phyloP scores from a whole-genome alignment of 2,797 vertebrate species.

The Periparus ater region DNA sequence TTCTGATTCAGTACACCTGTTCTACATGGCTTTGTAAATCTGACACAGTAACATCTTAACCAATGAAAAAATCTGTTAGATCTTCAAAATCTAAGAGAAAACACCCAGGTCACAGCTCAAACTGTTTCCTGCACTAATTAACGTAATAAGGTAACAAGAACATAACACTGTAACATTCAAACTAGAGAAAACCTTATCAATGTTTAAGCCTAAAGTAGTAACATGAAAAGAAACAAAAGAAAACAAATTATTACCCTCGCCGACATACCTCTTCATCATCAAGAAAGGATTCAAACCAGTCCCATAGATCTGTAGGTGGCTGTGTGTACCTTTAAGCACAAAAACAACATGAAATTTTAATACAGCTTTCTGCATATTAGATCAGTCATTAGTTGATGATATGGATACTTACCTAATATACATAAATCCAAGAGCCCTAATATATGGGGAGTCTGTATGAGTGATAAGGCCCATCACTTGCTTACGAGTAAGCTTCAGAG shows the following conservation, averaged over 20 bases:
- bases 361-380: background rate
- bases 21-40: background rate
- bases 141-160: background rate
- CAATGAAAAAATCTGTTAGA: background rate
- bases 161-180: background rate
- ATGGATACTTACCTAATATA: slow-evolving; percentile 90
- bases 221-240: slow-evolving; percentile 70
- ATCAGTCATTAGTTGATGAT: background rate
- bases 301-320: slow-evolving; percentile 94
- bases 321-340: slow-evolving; percentile 91
- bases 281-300: slow-evolving; percentile 99
- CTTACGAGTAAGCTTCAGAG: slow-evolving; percentile 97
- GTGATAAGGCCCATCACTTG: slow-evolving; percentile 99
- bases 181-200: background rate
- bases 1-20: background rate
- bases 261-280: slow-evolving; percentile 99
- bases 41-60: background rate
- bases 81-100: background rate
- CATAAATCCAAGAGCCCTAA: slow-evolving; percentile 99
- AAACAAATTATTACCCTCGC: slow-evolving; percentile 92
- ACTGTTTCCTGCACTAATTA: background rate
- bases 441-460: slow-evolving; percentile 97
- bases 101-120: background rate
- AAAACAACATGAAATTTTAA: slow-evolving; percentile 20
- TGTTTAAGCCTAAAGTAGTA: background rate